phyloP scores from a whole-genome alignment of 2,888 invertebrate genomes.

The Drosophila suboccidentalis region DNA sequence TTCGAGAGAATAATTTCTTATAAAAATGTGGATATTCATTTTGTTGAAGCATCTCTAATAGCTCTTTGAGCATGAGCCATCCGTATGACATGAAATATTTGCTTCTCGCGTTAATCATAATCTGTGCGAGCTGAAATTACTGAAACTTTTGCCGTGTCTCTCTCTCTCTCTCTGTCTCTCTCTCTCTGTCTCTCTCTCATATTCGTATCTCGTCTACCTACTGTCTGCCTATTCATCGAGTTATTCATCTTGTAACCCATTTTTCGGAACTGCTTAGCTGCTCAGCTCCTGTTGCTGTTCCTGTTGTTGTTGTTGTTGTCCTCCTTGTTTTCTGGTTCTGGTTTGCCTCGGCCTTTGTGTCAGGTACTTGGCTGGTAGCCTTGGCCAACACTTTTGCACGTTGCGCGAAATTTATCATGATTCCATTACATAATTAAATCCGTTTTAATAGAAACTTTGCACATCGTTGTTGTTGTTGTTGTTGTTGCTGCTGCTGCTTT shows the following conservation, averaged over 20 bases:
- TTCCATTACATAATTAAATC: slow-evolving; percentile 85
- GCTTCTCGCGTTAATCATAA: slow-evolving; percentile 25
- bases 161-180: neutral
- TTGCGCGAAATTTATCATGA: slow-evolving; percentile 83
- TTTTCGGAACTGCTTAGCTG: slow-evolving; percentile 25
- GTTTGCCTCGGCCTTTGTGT: slow-evolving; percentile 61
- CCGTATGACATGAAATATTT: neutral
- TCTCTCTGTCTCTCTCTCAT: neutral
- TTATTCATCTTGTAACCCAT: slow-evolving; percentile 41
- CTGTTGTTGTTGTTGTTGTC: slow-evolving; percentile 15
- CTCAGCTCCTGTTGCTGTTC: slow-evolving; percentile 6
- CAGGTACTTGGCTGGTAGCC: slow-evolving; percentile 58
- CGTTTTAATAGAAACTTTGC: slow-evolving; percentile 82
- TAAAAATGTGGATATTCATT: neutral
- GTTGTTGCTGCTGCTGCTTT: slow-evolving; percentile 50
- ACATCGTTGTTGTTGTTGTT: slow-evolving; percentile 50
- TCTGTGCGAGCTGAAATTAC: slow-evolving; percentile 32
- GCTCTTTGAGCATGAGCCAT: neutral
- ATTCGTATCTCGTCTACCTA: slow-evolving; percentile 37
- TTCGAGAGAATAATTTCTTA: no score
- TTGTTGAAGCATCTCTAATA: neutral
- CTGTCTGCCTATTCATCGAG: slow-evolving; percentile 45
- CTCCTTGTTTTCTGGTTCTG: slow-evolving; percentile 40
- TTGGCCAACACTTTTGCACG: slow-evolving; percentile 77
- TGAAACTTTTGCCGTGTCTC: neutral